Percentiles rank a stretch among this genome's conserved stretches.
Evolutionary conservation across 2,797 vertebrate genomes (phyloP).

Genomic region (Lerista edwardsae): DNA sequence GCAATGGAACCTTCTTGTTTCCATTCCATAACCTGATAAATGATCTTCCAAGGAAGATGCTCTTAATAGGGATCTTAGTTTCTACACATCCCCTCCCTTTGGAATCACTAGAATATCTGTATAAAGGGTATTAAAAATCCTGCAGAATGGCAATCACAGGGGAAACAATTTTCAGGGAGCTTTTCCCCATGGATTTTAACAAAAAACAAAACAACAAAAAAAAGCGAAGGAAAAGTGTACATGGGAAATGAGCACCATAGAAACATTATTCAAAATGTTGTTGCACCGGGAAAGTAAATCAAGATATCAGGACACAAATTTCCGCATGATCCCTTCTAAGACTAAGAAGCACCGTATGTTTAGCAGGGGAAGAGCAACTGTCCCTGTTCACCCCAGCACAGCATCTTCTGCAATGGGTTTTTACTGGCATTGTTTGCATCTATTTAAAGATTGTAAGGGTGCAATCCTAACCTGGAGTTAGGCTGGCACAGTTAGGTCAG

Average conservation of each 20-base stretch:
- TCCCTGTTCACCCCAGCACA: too few relatives aligned
- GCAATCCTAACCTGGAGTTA: too few relatives aligned
- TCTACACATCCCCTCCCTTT: slow-evolving; percentile 2
- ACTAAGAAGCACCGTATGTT: too few relatives aligned
- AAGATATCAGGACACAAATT: background rate
- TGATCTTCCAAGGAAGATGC: slow-evolving; percentile 31
- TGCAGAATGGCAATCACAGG: background rate
- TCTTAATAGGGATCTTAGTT: slow-evolving; percentile 32
- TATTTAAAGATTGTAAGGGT: too few relatives aligned
- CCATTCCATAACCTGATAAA: slow-evolving; percentile 1
- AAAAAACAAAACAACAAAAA: too few relatives aligned
- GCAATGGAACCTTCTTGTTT: background rate
- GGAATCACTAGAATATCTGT: background rate
- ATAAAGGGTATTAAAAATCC: background rate
- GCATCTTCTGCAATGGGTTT: too few relatives aligned
- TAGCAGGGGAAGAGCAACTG: too few relatives aligned
- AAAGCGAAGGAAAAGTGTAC: background rate
- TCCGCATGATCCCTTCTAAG: background rate
- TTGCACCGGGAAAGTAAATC: background rate
- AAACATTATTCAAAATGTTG: background rate
- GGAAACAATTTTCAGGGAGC: slow-evolving; percentile 11
- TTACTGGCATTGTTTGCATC: too few relatives aligned
- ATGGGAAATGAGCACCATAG: background rate
- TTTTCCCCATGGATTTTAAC: background rate
- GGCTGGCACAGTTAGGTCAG: too few relatives aligned